Conservation (phyloP, 2,888 invertebrate species). For the Ornithoptera priamus region DNA sequence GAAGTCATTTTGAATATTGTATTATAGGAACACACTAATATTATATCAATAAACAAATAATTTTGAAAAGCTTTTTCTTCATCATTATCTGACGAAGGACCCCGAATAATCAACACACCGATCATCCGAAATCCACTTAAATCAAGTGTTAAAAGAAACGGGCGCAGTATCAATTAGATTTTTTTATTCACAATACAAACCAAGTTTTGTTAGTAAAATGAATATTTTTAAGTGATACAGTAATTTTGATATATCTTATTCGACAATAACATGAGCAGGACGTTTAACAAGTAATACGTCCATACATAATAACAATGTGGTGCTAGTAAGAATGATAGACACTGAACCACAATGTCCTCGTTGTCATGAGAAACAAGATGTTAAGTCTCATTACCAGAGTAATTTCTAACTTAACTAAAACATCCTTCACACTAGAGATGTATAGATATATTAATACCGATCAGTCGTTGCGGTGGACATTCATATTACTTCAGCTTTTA, state of each 20-base stretch:
- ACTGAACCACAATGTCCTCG: too few relatives aligned
- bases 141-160: background rate
- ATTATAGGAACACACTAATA: slow-evolving; percentile 61
- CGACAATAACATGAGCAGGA: too few relatives aligned
- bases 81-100: too few relatives aligned
- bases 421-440: background rate
- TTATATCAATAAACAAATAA: slow-evolving; percentile 38
- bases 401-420: too few relatives aligned
- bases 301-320: too few relatives aligned
- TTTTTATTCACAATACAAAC: background rate
- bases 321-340: too few relatives aligned
- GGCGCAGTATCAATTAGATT: background rate
- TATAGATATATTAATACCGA: background rate
- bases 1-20: slow-evolving; percentile 42
- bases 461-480: background rate
- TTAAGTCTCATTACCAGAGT: too few relatives aligned
- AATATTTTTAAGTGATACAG: too few relatives aligned
- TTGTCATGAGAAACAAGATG: too few relatives aligned
- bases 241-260: too few relatives aligned
- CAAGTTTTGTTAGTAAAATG: background rate
- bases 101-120: too few relatives aligned
- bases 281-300: too few relatives aligned
- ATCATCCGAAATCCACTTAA: background rate
- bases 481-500: background rate
- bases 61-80: background rate